These are phyloP conservation scores for Patella caerulea DNA, from an alignment of 2,888 invertebrate genomes.

Conservation along the genomic window DNA sequence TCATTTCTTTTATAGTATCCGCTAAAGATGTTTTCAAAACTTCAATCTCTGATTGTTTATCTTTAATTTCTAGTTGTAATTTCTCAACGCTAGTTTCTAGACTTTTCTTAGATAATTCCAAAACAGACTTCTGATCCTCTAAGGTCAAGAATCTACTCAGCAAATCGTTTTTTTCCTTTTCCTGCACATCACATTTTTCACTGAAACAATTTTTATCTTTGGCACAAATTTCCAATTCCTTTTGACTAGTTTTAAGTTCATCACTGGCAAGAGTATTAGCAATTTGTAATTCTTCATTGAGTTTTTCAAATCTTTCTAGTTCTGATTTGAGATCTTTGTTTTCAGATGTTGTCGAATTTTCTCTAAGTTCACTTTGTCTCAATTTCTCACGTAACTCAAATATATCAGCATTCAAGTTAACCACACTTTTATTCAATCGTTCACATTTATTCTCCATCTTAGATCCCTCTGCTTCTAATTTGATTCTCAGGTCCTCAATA, in stretches of 20 bases:
- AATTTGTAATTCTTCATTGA: conserved; percentile 14
- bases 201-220: conserved; percentile 35
- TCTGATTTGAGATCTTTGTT: conserved; percentile 33
- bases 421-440: conserved; percentile 27
- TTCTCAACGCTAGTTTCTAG: conserved; percentile 14
- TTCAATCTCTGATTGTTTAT: background rate
- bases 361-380: conserved; percentile 23
- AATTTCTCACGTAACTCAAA: conserved; percentile 34
- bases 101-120: conserved; percentile 18
- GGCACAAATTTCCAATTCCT: conserved; percentile 28
- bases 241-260: conserved; percentile 29
- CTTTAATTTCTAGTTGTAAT: conserved; percentile 18
- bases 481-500: conserved; percentile 11
- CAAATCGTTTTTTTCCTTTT: conserved; percentile 50
- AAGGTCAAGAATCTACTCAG: conserved; percentile 44
- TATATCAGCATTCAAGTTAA: conserved; percentile 35
- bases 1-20: too few species aligned
- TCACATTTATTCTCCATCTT: conserved; percentile 27
- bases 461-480: conserved; percentile 18
- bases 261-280: background rate
- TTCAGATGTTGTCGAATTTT: conserved; percentile 32
- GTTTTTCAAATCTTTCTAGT: conserved; percentile 28
- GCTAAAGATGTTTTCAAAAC: too few species aligned
- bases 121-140: conserved; percentile 43
- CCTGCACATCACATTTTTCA: conserved; percentile 42